Evolutionary conservation across 35 echinoderm and acorn worm genomes (phyloP), one percentile per base, ranked within the genome.

Genomic region (Anneissia japonica): DNA sequence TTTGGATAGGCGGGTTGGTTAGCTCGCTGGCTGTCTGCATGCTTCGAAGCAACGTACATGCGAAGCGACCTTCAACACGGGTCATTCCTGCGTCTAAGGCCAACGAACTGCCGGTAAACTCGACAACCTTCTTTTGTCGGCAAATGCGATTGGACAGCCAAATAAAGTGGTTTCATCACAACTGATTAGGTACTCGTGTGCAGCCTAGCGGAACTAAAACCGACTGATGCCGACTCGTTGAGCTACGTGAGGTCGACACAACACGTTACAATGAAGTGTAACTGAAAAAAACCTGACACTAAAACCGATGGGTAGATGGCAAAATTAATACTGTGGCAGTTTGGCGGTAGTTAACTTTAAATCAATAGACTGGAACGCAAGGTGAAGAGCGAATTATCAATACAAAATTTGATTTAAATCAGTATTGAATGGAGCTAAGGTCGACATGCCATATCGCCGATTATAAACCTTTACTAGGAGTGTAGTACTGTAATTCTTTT

Each of bases 131-230:
- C 51, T 64, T 64, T 64, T 64, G 51, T 64, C 51, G 51, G 51
- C 51, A 64, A 64, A 64, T 64, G 51, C 51, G 51, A 64, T 64
- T 64, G 51, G 51, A 64, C 51, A 64, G 51, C 19, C 51, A 23
- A 64, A 64, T 64, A 64, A 64, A 64, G 51, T 64, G 51, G 51
- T 64, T 64, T 64, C 51, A 64, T 64, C 51, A 64, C 51, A 64
- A 64, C 51, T 64, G 51, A 64, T 64, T 64, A 64, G 51, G 51
- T 64, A 23, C 51, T 64, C 51, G 51, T 64, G 51, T 64, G 51
- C 51, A 64, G 26, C 26, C 6, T 2, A 26, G 51, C 51, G 51
- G 51, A 64, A 64, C 51, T 64, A 64, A 64, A 64, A 19, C 51
- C 51, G 21, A 64, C 51, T 43, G 40, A 64, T 64, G 2, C 51